Percentiles rank a stretch among this genome's conserved stretches.
Conservation (phyloP, 2,113 vertebrate genomes). For the Antennarius striatus region DNA sequence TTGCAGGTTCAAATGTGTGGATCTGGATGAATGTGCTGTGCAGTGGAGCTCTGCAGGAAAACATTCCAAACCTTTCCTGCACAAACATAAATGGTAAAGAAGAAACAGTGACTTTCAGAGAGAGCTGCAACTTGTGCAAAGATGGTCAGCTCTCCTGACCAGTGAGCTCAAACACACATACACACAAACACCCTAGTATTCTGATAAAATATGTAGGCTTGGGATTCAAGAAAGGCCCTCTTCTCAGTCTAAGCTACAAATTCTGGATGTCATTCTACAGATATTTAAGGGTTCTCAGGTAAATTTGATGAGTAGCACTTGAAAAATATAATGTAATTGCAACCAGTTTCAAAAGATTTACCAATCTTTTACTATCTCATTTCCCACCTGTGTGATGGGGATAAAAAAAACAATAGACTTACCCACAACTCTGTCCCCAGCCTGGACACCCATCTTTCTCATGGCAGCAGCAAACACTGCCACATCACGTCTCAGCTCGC, state of each 20-base stretch:
- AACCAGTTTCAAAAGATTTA: no score
- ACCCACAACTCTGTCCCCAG: constrained; percentile 93
- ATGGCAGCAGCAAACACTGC: constrained; percentile 92
- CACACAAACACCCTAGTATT: no score
- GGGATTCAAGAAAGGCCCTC: no score
- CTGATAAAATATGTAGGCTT: no score
- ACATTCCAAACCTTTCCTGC: constrained; percentile 13
- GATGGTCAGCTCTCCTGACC: background rate
- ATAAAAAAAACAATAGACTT: constrained; percentile 55
- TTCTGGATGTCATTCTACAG: no score
- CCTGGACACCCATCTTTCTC: constrained; percentile 91
- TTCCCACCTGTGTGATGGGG: no score
- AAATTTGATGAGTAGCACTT: no score
- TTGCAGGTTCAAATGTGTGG: background rate
- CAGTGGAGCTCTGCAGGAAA: background rate
- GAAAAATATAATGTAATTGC: no score
- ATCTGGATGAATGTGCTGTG: background rate
- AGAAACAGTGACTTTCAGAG: constrained; percentile 50
- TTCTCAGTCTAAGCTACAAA: no score
- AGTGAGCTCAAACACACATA: constrained; percentile 1
- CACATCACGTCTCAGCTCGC: constrained; percentile 86
- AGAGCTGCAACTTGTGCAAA: constrained; percentile 28
- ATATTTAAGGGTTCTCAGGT: no score
- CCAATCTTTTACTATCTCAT: no score
- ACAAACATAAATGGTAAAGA: constrained; percentile 47